phyloP scores from a whole-genome alignment of 2,888 invertebrate species.

The Calameuta filiformis region DNA sequence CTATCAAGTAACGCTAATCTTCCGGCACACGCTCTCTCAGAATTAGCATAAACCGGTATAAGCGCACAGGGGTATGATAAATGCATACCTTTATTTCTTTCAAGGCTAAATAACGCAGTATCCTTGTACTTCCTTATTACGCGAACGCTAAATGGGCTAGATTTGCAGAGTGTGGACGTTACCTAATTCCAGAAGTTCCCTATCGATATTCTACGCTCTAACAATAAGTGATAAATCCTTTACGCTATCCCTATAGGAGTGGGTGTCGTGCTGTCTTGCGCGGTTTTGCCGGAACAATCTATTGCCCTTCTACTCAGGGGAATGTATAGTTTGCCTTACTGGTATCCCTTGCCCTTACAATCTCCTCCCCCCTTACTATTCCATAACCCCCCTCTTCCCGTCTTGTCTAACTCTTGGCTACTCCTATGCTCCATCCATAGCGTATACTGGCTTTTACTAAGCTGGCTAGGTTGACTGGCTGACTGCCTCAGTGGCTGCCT shows the following conservation, averaged over 20 bases:
- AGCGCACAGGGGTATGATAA: neutral
- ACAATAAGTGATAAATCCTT: slow-evolving; percentile 49
- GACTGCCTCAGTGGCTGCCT: neutral
- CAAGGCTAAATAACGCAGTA: neutral
- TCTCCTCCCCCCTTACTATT: neutral
- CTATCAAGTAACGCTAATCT: slow-evolving; percentile 10
- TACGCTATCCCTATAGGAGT: slow-evolving; percentile 17
- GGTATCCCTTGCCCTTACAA: neutral
- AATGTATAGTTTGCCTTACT: slow-evolving; percentile 16
- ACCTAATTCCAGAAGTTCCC: neutral
- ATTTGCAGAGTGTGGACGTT: neutral
- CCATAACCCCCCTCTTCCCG: neutral
- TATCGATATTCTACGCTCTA: neutral
- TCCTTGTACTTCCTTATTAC: neutral
- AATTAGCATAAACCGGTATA: slow-evolving; percentile 18
- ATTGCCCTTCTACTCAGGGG: slow-evolving; percentile 43
- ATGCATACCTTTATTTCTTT: neutral
- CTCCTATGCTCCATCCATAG: slow-evolving; percentile 9
- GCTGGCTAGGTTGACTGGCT: slow-evolving; percentile 11
- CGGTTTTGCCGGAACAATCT: slow-evolving; percentile 54
- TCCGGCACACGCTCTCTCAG: slow-evolving; percentile 6
- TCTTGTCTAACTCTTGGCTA: slow-evolving; percentile 10
- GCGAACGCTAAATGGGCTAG: neutral
- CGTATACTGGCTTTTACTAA: slow-evolving; percentile 20
- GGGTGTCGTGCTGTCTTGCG: slow-evolving; percentile 49